Percentiles rank a stretch among this genome's conserved stretches.
Evolutionary conservation across 2,113 vertebrate species (phyloP).

Genomic region (Spilogale gracilis): DNA sequence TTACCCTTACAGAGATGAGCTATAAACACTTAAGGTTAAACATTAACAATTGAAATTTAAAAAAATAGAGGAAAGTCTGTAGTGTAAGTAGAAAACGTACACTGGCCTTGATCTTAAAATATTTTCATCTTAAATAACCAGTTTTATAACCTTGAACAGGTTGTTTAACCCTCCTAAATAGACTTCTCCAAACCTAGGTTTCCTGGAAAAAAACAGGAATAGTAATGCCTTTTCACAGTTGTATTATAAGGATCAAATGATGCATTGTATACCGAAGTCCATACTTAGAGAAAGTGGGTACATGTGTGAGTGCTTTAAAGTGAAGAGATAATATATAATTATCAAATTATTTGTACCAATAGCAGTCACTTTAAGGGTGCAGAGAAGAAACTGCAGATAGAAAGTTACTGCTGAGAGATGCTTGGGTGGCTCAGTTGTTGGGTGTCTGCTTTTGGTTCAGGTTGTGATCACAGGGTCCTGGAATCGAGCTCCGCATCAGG

Average conservation of each 20-base stretch:
- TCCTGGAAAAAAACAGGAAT: slow-evolving; percentile 8
- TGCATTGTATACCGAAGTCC: neutral
- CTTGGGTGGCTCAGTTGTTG: too few species aligned
- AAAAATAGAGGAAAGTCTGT: neutral
- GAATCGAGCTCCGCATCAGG: too few species aligned
- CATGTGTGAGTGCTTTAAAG: neutral
- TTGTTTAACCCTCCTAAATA: neutral
- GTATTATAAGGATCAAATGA: neutral
- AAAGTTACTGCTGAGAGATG: neutral
- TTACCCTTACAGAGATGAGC: neutral
- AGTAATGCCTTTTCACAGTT: neutral
- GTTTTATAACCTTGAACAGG: slow-evolving; percentile 1
- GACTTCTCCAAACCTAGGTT: neutral
- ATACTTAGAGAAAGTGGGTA: neutral
- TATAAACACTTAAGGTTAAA: slow-evolving; percentile 2
- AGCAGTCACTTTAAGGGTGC: neutral
- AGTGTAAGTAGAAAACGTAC: neutral
- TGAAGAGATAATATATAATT: neutral
- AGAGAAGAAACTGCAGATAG: neutral
- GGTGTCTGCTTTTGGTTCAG: too few species aligned
- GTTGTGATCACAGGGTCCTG: too few species aligned
- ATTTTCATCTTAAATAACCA: neutral
- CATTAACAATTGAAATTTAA: neutral
- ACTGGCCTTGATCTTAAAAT: neutral
- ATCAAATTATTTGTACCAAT: neutral